Conservation (phyloP, 1,140 invertebrate genomes). For the Heliconius melpomene region DNA sequence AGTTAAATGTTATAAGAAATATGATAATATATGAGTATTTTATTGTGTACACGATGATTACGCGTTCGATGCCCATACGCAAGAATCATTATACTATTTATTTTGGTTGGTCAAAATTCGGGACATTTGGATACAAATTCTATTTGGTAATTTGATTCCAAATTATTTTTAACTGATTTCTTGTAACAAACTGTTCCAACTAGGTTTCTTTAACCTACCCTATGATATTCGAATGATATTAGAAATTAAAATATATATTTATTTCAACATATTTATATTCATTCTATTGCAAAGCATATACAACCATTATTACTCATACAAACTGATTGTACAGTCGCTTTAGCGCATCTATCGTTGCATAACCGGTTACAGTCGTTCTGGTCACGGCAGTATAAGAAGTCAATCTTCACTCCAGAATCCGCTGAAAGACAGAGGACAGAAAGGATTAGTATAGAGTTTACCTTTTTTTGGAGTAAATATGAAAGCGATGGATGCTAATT, state of each 20-base stretch:
- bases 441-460: neutral
- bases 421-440: neutral
- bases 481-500: too few species aligned
- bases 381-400: neutral
- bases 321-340: neutral
- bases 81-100: too few species aligned
- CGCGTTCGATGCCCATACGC: neutral
- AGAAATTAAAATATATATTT: neutral
- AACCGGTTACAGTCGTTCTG: neutral
- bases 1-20: too few species aligned
- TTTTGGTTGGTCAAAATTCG: too few species aligned
- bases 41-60: too few species aligned
- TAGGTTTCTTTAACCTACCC: neutral
- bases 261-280: neutral
- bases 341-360: neutral
- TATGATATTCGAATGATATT: neutral
- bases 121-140: too few species aligned
- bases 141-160: too few species aligned
- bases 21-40: too few species aligned
- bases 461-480: too few species aligned
- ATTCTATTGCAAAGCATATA: neutral
- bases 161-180: too few species aligned
- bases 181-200: neutral
- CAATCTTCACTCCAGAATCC: neutral
- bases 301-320: neutral